Base-by-base conservation (phyloP, 2,113 vertebrate genomes). In the Ia io region DNA sequence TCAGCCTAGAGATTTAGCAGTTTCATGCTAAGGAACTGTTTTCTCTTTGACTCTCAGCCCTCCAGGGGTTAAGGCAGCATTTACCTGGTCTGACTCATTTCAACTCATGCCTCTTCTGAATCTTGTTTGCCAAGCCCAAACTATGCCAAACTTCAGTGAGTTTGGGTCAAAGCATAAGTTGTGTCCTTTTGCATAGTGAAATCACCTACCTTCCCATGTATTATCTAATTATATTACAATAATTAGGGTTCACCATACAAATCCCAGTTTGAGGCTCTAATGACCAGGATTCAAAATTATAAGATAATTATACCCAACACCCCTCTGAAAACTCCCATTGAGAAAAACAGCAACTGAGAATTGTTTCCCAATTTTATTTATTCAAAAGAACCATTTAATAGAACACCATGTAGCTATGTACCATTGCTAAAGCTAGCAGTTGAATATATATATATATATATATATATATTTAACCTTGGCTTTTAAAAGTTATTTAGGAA, bases 321-420 rank as follows among this genome's bases (percentile, higher is more conserved):
- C 32, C 70, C 44, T 77, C 67, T 89, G 94, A 97, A 97, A 95
- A 97, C 71, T 92, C 96, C 74, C 22, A 93, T 32, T 94, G 96
- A 96, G 89, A 73, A 93, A 96, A 97, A 97, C 89, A 96, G 94
- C 28, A 28, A 93, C 93, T 91, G 40, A 0, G 1, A 87, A 77
- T 35, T 69, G 74, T 53, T 17, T 97, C 88, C 49, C 76, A 40
- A 6, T 88, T 96, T 83, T 79, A 1, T 13, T 96, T 67, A 14
- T 47, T 42, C 28, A 35, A 95, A 86, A 56, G 23, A 74, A 80
- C 5, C 42, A 28, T 69, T 78, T 51, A 44, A 28, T 56, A 6
- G 37, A 96, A 85, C 23, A 80, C 44, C 17, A 3, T 28, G 87
- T 94, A 94, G 74, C 6, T 22, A 69, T 3, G 3, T 17, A 18